Evolutionary conservation across 2,888 invertebrate genomes (phyloP), one percentile per base, ranked within the genome.

Genomic region (Chymomyza caudatula): DNA sequence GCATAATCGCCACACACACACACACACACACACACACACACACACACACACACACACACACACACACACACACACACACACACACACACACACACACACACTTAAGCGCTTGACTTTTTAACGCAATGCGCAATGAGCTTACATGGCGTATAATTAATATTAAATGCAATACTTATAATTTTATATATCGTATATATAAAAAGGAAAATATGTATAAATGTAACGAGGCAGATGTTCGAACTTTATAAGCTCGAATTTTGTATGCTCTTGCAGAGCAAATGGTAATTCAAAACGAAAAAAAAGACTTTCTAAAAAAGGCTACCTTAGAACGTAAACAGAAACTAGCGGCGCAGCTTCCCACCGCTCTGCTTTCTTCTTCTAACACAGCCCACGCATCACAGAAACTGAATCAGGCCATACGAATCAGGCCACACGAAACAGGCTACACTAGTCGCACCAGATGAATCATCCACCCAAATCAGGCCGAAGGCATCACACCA

Each of bases 61-160:
- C 2, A 4, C 19, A 3, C 20, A 51, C 17, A 52, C 6, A 1
- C 11, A 19, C 22, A 69, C 67, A 67, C 66, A 68, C 60, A 71
- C 69, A 67, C 66, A 23, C 19, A 78, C 61, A 63, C 67, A 62
- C 43, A 65, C 52, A 37, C 54, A 63, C 37, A 64, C 67, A 68
- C 76, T 74, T 69, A 68, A 76, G 79, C 68, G 65, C 65, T 69
- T 69, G 76, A 73, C 73, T 85, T 86, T 85, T 74, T 71, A 71
- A 65, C 59, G 55, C 58, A 54, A 58, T 69, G 71, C 66, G 74
- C 80, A 74, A 60, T 65, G 69, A 69, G 74, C 83, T 77, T 75
- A 85, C 87, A 73, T 78, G 85, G 69, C 82, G 82, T 85, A 85
- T 86, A 86, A 85, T 82, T 82, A 82, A 82, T 82, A 85, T 86